These are phyloP conservation scores for Clivina fossor DNA, from an alignment of 2,888 invertebrate species.

Conservation along the genomic window DNA sequence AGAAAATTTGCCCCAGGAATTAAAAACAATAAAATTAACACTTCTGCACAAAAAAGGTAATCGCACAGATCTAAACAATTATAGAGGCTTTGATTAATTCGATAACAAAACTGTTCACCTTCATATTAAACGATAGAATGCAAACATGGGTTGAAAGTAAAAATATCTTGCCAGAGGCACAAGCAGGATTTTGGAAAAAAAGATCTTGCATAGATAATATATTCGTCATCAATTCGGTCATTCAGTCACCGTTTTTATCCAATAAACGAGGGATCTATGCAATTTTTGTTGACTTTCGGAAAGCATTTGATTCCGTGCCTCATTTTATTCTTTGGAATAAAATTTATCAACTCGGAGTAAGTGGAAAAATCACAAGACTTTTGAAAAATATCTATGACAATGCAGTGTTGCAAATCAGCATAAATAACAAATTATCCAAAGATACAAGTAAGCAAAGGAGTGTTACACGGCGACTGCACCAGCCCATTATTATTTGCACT, in stretches of 20 bases:
- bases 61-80: not conserved
- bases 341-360: not conserved
- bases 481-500: slow-evolving; percentile 2
- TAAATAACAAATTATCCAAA: too few species aligned
- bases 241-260: not conserved
- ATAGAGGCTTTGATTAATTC: slow-evolving; percentile 9
- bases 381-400: too few species aligned
- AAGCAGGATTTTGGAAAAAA: not conserved
- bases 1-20: not conserved
- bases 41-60: slow-evolving; percentile 4
- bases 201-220: slow-evolving; percentile 1
- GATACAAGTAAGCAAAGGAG: not conserved
- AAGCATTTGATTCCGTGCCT: slow-evolving; percentile 6
- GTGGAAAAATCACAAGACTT: not conserved
- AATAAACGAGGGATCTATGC: not conserved
- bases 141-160: slow-evolving; percentile 6
- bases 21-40: slow-evolving; percentile 5
- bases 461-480: too few species aligned
- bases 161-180: slow-evolving; percentile 1
- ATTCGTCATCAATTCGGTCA: not conserved
- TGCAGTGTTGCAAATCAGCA: too few species aligned
- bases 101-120: slow-evolving; percentile 5
- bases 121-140: slow-evolving; percentile 1
- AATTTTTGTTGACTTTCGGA: slow-evolving; percentile 7
- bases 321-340: not conserved